phyloP scores from a whole-genome alignment of 2,888 invertebrate genomes.

The Phasia obesa region DNA sequence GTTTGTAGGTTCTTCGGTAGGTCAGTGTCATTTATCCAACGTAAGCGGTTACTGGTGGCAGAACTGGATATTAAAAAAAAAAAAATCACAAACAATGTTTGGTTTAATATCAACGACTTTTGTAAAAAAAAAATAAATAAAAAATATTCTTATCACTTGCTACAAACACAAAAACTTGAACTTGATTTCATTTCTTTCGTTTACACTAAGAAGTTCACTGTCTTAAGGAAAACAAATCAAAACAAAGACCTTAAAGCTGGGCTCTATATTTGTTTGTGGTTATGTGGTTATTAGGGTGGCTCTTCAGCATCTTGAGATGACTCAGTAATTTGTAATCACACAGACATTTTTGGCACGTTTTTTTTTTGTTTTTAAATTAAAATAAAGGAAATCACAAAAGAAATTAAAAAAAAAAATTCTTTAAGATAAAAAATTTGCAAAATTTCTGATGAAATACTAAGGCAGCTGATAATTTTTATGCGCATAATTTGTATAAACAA shows the following conservation, averaged over 20 bases:
- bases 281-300: not conserved
- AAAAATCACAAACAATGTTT: not conserved
- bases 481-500: no score
- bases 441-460: not conserved
- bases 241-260: constrained; percentile 2
- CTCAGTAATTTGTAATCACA: not conserved
- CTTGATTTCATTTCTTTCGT: constrained; percentile 46
- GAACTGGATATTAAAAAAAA: constrained; percentile 84
- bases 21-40: constrained; percentile 87
- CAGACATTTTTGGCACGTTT: not conserved
- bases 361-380: not conserved
- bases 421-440: not conserved
- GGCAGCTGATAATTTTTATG: no score
- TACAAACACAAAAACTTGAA: constrained; percentile 42
- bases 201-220: constrained; percentile 53
- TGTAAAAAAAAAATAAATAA: constrained; percentile 15
- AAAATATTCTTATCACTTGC: constrained; percentile 38
- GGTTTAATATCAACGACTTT: constrained; percentile 18
- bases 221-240: constrained; percentile 7
- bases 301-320: not conserved
- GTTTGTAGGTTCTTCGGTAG: constrained; percentile 88
- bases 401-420: not conserved
- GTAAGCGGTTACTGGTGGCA: constrained; percentile 91
- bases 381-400: not conserved
- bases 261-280: not conserved